These are phyloP conservation scores for Lepidocyrtoides sp. DNA, from an alignment of 2,888 invertebrate species.

Conservation along the genomic window DNA sequence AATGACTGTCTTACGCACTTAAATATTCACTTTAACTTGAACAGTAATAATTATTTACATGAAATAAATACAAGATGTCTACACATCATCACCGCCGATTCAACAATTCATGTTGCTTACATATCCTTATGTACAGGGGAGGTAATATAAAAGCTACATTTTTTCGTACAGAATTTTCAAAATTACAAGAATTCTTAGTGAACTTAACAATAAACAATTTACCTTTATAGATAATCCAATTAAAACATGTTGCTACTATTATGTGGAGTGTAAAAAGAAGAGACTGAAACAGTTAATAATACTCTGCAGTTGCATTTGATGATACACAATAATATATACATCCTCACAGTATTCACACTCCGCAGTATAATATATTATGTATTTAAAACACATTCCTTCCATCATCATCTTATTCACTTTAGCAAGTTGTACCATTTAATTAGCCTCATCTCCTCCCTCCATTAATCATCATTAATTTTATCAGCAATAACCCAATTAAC, in stretches of 20 bases:
- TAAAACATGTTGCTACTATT: not conserved
- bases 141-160: no score
- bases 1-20: not conserved
- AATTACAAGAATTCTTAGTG: no score
- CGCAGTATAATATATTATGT: not conserved
- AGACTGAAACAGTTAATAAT: constrained; percentile 62
- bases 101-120: no score
- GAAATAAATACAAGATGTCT: constrained; percentile 28
- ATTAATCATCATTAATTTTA: not conserved
- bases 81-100: not conserved
- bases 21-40: not conserved
- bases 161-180: no score
- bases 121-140: no score
- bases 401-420: not conserved
- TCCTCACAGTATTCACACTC: constrained; percentile 40
- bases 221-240: not conserved
- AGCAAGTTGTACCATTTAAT: not conserved
- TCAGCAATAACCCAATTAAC: not conserved
- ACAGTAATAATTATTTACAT: constrained; percentile 27
- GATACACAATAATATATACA: constrained; percentile 19
- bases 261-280: not conserved
- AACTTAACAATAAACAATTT: no score
- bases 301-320: constrained; percentile 72
- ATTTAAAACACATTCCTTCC: not conserved
- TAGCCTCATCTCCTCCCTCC: not conserved